These are phyloP conservation scores for Sinocyclocheilus grahami DNA, from an alignment of 2,113 vertebrate species.

Conservation along the genomic window DNA sequence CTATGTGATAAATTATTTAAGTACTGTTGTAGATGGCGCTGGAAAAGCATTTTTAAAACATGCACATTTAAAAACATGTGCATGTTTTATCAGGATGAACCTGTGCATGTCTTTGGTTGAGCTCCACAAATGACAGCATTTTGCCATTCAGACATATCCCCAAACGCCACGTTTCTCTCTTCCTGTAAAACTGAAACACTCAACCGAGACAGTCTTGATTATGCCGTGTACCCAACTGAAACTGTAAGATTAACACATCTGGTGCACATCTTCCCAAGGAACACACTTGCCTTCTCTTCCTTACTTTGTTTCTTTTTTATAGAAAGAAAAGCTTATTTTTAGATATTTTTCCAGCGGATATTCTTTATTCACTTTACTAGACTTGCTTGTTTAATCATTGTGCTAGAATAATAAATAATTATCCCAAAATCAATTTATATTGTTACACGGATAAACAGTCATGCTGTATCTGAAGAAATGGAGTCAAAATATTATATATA, in stretches of 20 bases:
- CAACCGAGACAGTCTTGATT: slow-evolving; percentile 26
- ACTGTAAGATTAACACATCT: slow-evolving; percentile 28
- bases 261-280: slow-evolving; percentile 15
- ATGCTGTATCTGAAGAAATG: neutral
- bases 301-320: slow-evolving; percentile 18
- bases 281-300: neutral
- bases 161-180: neutral
- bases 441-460: neutral
- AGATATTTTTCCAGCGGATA: neutral
- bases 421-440: neutral
- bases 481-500: neutral
- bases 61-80: slow-evolving; percentile 2
- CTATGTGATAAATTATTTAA: neutral
- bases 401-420: neutral
- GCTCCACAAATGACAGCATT: slow-evolving; percentile 2
- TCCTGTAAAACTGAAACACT: slow-evolving; percentile 11
- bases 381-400: slow-evolving; percentile 4
- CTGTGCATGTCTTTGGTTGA: slow-evolving; percentile 13
- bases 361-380: neutral
- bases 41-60: neutral
- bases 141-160: slow-evolving; percentile 11
- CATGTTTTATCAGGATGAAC: neutral
- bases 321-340: too few species aligned
- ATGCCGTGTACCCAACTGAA: slow-evolving; percentile 13
- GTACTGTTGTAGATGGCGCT: neutral